phyloP scores from a whole-genome alignment of 2,888 invertebrate genomes.

The Coremacera marginata region DNA sequence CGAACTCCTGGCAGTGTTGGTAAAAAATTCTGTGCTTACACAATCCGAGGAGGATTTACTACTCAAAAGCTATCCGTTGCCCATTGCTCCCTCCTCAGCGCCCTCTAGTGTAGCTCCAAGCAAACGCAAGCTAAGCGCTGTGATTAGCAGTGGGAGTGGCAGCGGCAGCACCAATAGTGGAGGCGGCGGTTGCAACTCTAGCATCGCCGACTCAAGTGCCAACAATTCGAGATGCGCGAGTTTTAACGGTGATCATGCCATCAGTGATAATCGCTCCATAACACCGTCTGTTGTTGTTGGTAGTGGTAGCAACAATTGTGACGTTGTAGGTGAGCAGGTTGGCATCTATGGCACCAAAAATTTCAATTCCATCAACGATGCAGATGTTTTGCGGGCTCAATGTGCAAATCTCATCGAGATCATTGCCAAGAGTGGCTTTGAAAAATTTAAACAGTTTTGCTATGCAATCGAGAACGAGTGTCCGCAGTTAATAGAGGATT shows the following conservation, averaged over 20 bases:
- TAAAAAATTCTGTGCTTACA: constrained; percentile 76
- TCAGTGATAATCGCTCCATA: constrained; percentile 63
- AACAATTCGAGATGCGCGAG: constrained; percentile 62
- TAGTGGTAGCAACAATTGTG: constrained; percentile 25
- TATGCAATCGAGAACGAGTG: constrained; percentile 75
- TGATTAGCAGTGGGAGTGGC: constrained; percentile 56
- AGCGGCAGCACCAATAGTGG: constrained; percentile 46
- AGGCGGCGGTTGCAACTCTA: constrained; percentile 51
- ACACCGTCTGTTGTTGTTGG: constrained; percentile 58
- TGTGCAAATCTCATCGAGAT: constrained; percentile 75
- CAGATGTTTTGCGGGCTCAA: constrained; percentile 68
- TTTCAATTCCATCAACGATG: constrained; percentile 59
- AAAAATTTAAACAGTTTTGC: constrained; percentile 75
- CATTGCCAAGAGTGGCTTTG: constrained; percentile 75
- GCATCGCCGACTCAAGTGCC: constrained; percentile 52
- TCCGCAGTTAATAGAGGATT: constrained; percentile 75
- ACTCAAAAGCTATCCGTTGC: constrained; percentile 56
- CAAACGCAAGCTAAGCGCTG: constrained; percentile 62
- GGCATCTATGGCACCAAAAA: constrained; percentile 52
- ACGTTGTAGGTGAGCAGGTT: constrained; percentile 9
- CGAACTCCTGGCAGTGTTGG: constrained; percentile 74
- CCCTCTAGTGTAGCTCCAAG: constrained; percentile 59
- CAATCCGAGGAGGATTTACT: constrained; percentile 74
- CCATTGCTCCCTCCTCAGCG: constrained; percentile 52
- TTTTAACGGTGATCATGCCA: constrained; percentile 62